Evolutionary conservation across 2,797 vertebrate species (phyloP), one percentile per base, ranked within the genome.

Genomic region (Pangasius krempfi): DNA sequence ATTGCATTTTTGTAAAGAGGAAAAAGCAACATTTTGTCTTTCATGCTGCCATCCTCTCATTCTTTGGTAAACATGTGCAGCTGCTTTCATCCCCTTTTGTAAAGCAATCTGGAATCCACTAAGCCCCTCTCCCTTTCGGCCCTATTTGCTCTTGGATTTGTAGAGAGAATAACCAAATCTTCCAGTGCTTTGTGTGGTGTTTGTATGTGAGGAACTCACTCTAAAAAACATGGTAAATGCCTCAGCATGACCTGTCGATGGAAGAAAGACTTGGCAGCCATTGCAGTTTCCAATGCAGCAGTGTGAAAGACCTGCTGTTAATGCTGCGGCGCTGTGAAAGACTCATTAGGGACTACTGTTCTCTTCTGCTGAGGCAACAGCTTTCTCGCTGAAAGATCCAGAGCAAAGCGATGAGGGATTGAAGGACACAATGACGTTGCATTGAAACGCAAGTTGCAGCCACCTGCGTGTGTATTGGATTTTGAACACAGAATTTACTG

Each of bases 331-430:
- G 30, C 84, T 89, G 72, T 58, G 72, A 88, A 88, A 87, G 66
- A 64, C 91, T 91, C 87, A 92, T 90, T 90, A 91, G 92, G 73
- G 83, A 88, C 87, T 75, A 81, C 56, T 89, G 90, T 89, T 85
- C 88, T 37, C 86, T 84, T 91, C 88, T 47, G 85, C 83, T 72
- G 86, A 87, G 78, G 89, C 88, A 83, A 80, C 76, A 76, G 87
- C 83, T 90, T 87, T 89, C 82, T 44, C 33, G 80, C 60, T 88
- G 90, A 68, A 86, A 90, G 78, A 88, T 62, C 87, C 88, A 87
- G 88, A 87, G 84, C 40, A 78, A 86, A 76, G 84, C 27, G 40
- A 40, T 79, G 85, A 84, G 54, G 18, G 52, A 86, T 79, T 86
- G 72, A 87, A 89, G 81, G 81, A 52, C 50, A 60, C 80, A 72